A percentile compares a stretch with the other conserved stretches of the same genome.
Conservation (phyloP, 2,113 vertebrate species). For the Neotragus moschatus region DNA sequence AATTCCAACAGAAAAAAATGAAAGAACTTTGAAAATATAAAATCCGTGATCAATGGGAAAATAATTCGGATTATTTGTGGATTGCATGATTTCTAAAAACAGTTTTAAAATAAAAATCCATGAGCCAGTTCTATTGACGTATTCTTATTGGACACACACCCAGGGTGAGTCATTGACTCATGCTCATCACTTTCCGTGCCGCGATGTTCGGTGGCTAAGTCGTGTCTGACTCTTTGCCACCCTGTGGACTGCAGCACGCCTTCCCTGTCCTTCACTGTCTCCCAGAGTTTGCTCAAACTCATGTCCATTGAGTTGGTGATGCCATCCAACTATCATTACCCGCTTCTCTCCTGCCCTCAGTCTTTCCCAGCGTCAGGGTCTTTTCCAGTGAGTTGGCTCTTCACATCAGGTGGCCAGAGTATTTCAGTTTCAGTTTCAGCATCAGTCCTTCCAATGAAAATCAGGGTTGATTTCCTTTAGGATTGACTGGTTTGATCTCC, state of each 20-base stretch:
- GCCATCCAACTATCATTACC: not conserved
- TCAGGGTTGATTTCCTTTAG: not conserved
- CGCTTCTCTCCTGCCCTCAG: not conserved
- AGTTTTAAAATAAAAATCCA: not conserved
- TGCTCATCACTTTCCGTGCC: too few relatives aligned
- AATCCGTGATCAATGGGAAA: not conserved
- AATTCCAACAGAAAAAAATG: not conserved
- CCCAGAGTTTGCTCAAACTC: not conserved
- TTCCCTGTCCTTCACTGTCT: not conserved
- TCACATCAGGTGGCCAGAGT: not conserved
- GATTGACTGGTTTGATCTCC: not conserved
- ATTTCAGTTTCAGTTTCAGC: not conserved
- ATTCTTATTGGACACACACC: not conserved
- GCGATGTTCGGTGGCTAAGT: not conserved
- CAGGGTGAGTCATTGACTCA: not conserved
- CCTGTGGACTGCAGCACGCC: not conserved
- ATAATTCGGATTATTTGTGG: not conserved
- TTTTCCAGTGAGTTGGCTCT: not conserved
- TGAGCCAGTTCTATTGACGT: not conserved
- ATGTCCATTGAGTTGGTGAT: not conserved
- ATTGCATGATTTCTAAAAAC: not conserved
- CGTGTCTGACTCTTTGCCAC: not conserved
- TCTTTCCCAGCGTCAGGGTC: not conserved
- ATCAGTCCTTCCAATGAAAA: not conserved
- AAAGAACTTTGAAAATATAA: not conserved